Evolutionary conservation across 1,140 invertebrate genomes (phyloP), one percentile per base, ranked within the genome.

Genomic region (Copidosoma floridanum): DNA sequence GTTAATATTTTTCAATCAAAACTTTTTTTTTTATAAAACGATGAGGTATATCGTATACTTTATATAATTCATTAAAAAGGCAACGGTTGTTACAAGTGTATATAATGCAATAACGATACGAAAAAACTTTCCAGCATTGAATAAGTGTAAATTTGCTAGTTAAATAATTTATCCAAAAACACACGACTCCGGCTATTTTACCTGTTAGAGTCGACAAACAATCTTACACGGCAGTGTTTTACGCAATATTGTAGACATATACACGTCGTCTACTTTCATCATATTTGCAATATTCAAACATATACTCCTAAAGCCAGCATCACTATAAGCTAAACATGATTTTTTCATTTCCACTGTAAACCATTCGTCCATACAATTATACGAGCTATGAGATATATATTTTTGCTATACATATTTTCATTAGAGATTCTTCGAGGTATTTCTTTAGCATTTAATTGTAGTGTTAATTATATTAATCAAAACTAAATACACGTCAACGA

Each of bases 51-150:
- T 55, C 20, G 43, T 59, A 44, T 55, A 55, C 63, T 57, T 50
- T 66, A 71, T 58, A n/a, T n/a, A n/a, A n/a, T n/a, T 54, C 12
- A 64, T 72, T 71, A 62, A 71, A 68, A 71, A 72, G 66, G 63
- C 67, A 71, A 72, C 65, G 52, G 65, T 61, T 56, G 61, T 52
- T 65, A 62, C 55, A 52, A 35, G 46, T 62, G n/a, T 62, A 56
- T 59, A 59, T 55, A 51, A 48, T 55, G 26, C 38, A n/a, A 60
- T 65, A 65, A 65, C 64, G 56, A 63, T 29, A 61, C 48, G 23
- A 61, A 53, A 57, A 63, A 58, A 57, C n/a, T 61, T 61, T 10
- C 27, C 47, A 20, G 38, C 37, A 12, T 44, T 61, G 41, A 48
- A 20, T 54, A 48, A 0, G 43, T n/a, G n/a, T n/a, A n/a, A n/a